Conservation (phyloP, 2,113 vertebrate species). For the Synchiropus splendidus region DNA sequence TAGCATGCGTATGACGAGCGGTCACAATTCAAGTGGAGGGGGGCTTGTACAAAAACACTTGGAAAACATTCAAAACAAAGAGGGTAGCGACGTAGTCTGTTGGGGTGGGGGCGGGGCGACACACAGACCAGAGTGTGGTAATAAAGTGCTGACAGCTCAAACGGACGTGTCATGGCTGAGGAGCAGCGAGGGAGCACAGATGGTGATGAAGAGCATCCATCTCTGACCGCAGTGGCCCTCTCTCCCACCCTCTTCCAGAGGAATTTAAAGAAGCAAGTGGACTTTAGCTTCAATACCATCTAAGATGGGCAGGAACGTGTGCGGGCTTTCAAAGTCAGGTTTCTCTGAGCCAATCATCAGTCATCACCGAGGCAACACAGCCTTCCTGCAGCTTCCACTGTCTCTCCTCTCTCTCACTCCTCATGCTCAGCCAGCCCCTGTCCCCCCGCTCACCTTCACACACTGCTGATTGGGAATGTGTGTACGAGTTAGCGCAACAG, state of each 20-base stretch:
- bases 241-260: slow-evolving; percentile 10
- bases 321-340: slow-evolving; percentile 38
- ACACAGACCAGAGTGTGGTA: slow-evolving; percentile 17
- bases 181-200: slow-evolving; percentile 10
- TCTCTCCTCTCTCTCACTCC: slow-evolving; percentile 29
- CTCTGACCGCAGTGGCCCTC: slow-evolving; percentile 10
- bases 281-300: slow-evolving; percentile 51
- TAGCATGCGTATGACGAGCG: slow-evolving; percentile 28
- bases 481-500: too few relatives aligned
- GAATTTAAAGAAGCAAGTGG: slow-evolving; percentile 42
- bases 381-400: slow-evolving; percentile 10
- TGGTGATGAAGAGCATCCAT: slow-evolving; percentile 20
- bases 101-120: not conserved
- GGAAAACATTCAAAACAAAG: slow-evolving; percentile 34
- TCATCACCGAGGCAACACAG: slow-evolving; percentile 18
- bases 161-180: slow-evolving; percentile 9
- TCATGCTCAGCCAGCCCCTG: slow-evolving; percentile 36
- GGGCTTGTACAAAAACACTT: slow-evolving; percentile 29
- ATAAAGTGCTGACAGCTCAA: slow-evolving; percentile 50
- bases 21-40: slow-evolving; percentile 37
- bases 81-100: too few relatives aligned
- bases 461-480: slow-evolving; percentile 26
- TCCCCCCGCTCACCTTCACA: slow-evolving; percentile 49
- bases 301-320: slow-evolving; percentile 46
- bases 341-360: slow-evolving; percentile 23